These are phyloP conservation scores for Mormyrus iriodes DNA, from an alignment of 2,113 vertebrate species.

Conservation along the genomic window DNA sequence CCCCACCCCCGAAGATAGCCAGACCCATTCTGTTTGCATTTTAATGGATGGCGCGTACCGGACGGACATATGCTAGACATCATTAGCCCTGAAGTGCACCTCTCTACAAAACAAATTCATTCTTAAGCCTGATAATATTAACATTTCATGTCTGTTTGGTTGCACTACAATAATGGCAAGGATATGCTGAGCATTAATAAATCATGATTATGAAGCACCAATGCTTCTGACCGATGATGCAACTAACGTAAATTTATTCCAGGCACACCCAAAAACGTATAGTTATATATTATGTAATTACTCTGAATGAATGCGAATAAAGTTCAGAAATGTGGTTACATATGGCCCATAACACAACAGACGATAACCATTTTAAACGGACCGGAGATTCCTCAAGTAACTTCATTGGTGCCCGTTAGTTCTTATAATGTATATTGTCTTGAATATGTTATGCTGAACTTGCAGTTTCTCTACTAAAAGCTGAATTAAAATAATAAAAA, in stretches of 20 bases:
- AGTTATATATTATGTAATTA: conserved; percentile 1
- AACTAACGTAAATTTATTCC: conserved; percentile 3
- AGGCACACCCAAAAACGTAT: background rate
- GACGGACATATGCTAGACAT: conserved; percentile 53
- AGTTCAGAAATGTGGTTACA: conserved; percentile 4
- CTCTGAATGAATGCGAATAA: background rate
- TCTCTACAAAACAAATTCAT: conserved; percentile 30
- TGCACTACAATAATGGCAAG: conserved; percentile 45
- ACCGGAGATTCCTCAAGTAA: background rate
- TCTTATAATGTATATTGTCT: background rate
- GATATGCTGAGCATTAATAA: conserved; percentile 56
- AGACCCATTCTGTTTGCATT: conserved; percentile 24
- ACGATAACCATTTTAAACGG: background rate
- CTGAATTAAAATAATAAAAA: background rate
- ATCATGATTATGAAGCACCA: conserved; percentile 62
- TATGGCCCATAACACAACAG: background rate
- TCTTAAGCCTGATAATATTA: conserved; percentile 53
- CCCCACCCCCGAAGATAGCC: background rate
- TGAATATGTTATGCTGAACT: background rate
- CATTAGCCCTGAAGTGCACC: conserved; percentile 36
- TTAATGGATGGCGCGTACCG: conserved; percentile 47
- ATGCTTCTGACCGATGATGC: conserved; percentile 28
- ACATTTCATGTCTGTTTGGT: conserved; percentile 61
- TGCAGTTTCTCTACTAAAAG: background rate
- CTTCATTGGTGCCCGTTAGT: background rate